Base-by-base conservation (phyloP, 53 echinoderm and acorn worm genomes). In the Henricia sp. region DNA sequence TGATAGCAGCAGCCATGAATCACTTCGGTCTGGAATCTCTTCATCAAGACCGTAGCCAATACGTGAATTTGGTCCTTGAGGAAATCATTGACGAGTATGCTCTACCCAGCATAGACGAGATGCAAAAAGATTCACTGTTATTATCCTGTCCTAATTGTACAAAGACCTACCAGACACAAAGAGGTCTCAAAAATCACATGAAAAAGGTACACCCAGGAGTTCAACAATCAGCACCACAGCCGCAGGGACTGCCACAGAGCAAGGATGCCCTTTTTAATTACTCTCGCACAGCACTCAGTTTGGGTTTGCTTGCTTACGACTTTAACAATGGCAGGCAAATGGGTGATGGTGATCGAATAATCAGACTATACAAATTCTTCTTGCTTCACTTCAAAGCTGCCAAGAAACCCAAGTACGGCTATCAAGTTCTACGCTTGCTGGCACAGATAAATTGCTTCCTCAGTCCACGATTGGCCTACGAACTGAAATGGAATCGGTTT, bases 401-500 rank as follows among this genome's bases (percentile, higher is more conserved):
- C 0, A 89, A 89, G 16, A 93, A 93, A 51, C 89, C 83, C 1
- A 93, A 90, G 68, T 90, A 93, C 44, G 59, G 55, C 67, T 83
- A 37, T 33, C 88, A 93, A n/a, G 53, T 59, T 24, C 77, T 93
- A 16, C 56, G 90, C 14, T 62, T 92, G n/a, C 55, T 90, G 48
- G 88, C 87, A 51, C 88, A 93, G 36, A 80, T 93, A 2, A 42
- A 90, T 3, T 89, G 74, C 28, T 78, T 93, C 0, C 70, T 90
- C 1, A 64, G 74, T 2, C 93, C 93, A 2, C 57, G 89, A 5
- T 23, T 88, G 1, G 34, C 93, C 0, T 73, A 80, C 71, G 82
- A 90, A 14, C 80, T 93, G 0, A 77, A 35, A 5, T 93, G 85
- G 93, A 93, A 90, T 39, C 63, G 93, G 25, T 84, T 66, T 59